These are phyloP conservation scores for Dendronephthya gigantea DNA, from an alignment of 64 coral and sea anemone species.

Conservation along the genomic window DNA sequence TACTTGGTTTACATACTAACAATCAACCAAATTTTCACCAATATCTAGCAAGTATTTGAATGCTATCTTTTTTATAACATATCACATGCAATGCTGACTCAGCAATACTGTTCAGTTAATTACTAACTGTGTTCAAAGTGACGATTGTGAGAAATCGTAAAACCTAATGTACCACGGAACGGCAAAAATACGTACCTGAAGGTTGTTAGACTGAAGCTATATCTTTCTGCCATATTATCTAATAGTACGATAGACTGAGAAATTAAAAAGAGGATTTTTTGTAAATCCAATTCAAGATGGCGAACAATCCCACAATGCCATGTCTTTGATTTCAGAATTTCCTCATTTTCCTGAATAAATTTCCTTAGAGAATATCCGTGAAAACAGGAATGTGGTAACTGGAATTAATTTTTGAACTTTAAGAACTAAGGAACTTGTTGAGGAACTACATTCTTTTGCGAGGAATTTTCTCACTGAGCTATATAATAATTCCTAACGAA, in stretches of 20 bases:
- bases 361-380: neutral
- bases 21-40: neutral
- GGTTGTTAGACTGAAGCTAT: constrained; percentile 99
- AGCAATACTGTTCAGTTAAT: too few species aligned
- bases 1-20: neutral
- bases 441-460: too few species aligned
- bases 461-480: too few species aligned
- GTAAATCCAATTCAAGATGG: neutral
- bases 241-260: neutral
- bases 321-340: too few species aligned
- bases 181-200: constrained; percentile 56
- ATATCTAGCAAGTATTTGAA: neutral
- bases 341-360: too few species aligned
- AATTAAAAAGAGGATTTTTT: neutral
- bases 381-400: neutral
- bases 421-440: neutral
- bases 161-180: too few species aligned
- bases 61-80: neutral
- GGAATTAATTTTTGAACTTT: too few species aligned
- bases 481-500: too few species aligned
- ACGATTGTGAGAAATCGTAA: too few species aligned
- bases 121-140: too few species aligned
- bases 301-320: neutral
- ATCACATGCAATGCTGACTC: neutral
- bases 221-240: constrained; percentile 99